Conservation (phyloP, 2,888 invertebrate genomes). For the Caenorhabditis sp. region DNA sequence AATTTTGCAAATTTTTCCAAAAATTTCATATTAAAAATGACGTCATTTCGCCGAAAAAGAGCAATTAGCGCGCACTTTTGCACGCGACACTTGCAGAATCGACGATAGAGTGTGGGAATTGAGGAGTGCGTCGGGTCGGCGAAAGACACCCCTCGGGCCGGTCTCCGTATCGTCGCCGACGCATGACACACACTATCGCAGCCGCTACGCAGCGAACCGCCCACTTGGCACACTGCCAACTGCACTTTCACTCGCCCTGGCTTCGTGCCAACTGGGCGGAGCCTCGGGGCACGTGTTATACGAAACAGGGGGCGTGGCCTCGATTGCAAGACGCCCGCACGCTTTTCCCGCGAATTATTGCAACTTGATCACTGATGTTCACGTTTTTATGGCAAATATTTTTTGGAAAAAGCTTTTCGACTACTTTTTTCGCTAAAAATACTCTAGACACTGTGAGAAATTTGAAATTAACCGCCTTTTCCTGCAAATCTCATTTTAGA, state of each 20-base stretch:
- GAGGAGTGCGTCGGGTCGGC: constrained; percentile 15
- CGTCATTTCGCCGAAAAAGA: constrained; percentile 48
- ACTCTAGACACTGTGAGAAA: not conserved
- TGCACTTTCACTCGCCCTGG: constrained; percentile 42
- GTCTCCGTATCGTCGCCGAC: constrained; percentile 53
- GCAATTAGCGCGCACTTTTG: constrained; percentile 55
- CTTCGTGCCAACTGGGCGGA: constrained; percentile 43
- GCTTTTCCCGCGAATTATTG: constrained; percentile 10
- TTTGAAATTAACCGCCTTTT: not conserved
- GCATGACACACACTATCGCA: constrained; percentile 58
- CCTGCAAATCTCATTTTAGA: not conserved
- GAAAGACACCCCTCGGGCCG: not conserved
- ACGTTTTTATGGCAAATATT: not conserved
- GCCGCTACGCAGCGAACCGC: constrained; percentile 59
- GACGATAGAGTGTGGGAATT: constrained; percentile 25
- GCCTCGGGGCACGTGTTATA: not conserved
- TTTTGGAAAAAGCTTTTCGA: not conserved
- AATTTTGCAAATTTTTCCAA: constrained; percentile 3
- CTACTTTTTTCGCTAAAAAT: not conserved
- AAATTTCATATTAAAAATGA: constrained; percentile 31
- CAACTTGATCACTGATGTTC: too few relatives aligned
- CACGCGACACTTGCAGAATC: constrained; percentile 34
- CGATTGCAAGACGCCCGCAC: constrained; percentile 17
- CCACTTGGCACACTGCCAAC: constrained; percentile 53
- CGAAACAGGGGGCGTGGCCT: constrained; percentile 6